phyloP scores from a whole-genome alignment of 2,888 invertebrate species.

The Sphinx pinastri region DNA sequence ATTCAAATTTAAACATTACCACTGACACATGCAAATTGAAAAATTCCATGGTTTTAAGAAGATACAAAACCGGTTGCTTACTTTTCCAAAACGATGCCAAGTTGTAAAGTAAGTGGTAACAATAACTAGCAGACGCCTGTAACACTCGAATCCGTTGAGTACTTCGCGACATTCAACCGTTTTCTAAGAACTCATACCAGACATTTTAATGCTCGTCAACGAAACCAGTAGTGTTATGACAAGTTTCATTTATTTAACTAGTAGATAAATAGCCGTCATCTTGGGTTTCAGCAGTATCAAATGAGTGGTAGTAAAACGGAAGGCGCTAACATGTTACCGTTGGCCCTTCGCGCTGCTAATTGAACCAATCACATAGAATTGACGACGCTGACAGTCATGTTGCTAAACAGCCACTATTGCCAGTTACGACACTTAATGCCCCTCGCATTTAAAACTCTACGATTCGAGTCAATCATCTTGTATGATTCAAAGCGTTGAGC shows the following conservation, averaged over 20 bases:
- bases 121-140: neutral
- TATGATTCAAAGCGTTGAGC: neutral
- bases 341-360: slow-evolving; percentile 3
- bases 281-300: slow-evolving; percentile 13
- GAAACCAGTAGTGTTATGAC: slow-evolving; percentile 13
- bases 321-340: slow-evolving; percentile 9
- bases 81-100: too few species aligned
- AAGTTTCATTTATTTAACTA: slow-evolving; percentile 18
- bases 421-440: slow-evolving; percentile 8
- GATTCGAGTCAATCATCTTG: neutral
- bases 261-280: neutral
- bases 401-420: slow-evolving; percentile 15
- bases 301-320: slow-evolving; percentile 6
- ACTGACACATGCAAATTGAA: too few species aligned
- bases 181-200: slow-evolving; percentile 13
- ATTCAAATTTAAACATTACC: too few species aligned
- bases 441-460: neutral
- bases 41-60: too few species aligned
- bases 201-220: slow-evolving; percentile 8
- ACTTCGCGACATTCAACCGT: neutral
- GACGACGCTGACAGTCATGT: neutral
- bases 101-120: too few species aligned
- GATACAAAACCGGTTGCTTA: too few species aligned
- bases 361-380: slow-evolving; percentile 17
- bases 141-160: neutral